Percentiles rank a stretch among this genome's conserved stretches.
These are phyloP conservation scores for Pterois miles DNA, from an alignment of 2,797 vertebrate species.

Conservation along the genomic window DNA sequence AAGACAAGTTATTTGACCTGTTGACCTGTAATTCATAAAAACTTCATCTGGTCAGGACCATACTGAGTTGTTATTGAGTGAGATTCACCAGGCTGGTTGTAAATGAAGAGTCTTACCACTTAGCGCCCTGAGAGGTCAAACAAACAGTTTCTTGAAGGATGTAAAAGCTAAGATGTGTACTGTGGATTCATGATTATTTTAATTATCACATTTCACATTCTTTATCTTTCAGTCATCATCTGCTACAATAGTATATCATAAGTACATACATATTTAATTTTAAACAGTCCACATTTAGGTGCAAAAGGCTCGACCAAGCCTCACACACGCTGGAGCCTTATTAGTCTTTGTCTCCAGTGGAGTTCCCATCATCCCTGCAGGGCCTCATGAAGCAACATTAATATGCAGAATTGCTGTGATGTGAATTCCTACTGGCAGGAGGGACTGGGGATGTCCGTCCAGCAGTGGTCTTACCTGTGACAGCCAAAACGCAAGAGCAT, in stretches of 20 bases:
- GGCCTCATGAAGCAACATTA: slow-evolving; percentile 13
- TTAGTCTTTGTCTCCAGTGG: slow-evolving; percentile 1
- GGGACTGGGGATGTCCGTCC: slow-evolving; percentile 7
- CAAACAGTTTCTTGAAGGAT: no score
- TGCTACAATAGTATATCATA: background rate
- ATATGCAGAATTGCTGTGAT: slow-evolving; percentile 33
- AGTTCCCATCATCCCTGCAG: slow-evolving; percentile 7
- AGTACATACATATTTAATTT: background rate
- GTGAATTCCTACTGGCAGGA: slow-evolving; percentile 16
- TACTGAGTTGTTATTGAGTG: no score
- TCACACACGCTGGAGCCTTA: background rate
- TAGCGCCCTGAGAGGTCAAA: no score
- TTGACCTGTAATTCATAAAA: no score
- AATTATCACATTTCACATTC: no score
- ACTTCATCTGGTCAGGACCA: no score
- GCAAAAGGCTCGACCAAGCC: background rate
- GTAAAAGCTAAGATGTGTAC: no score
- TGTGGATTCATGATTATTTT: no score
- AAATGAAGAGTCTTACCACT: no score
- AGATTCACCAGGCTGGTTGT: no score
- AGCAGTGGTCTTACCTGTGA: slow-evolving; percentile 38
- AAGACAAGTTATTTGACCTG: no score
- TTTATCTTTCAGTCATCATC: no score
- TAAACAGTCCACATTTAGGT: background rate
- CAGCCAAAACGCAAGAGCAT: slow-evolving; percentile 34